Conservation (phyloP, 2,888 invertebrate species). For the Cinara cedri region DNA sequence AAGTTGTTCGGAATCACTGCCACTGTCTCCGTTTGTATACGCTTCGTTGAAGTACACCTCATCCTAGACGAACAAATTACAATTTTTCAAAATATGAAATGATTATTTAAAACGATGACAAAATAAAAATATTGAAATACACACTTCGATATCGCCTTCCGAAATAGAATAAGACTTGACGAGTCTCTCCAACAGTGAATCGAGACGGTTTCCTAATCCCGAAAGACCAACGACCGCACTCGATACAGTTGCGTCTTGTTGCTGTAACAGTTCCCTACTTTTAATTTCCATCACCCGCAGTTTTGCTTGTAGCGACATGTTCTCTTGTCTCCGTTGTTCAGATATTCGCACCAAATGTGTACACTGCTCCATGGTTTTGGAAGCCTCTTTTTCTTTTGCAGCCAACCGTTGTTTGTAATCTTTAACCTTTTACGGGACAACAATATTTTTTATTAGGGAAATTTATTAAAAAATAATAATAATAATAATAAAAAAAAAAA, state of each 20-base stretch:
- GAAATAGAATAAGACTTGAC: conserved; percentile 77
- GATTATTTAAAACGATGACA: not conserved
- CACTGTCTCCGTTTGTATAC: conserved; percentile 71
- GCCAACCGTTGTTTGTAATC: conserved; percentile 41
- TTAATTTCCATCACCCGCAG: conserved; percentile 70
- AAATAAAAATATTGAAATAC: conserved; percentile 34
- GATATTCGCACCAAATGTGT: conserved; percentile 53
- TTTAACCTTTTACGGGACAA: conserved; percentile 10
- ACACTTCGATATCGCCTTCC: conserved; percentile 75
- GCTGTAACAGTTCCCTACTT: conserved; percentile 70
- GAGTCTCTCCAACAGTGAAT: conserved; percentile 75
- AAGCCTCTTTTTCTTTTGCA: conserved; percentile 24
- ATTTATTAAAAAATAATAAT: too few relatives aligned
- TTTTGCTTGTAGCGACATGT: conserved; percentile 71
- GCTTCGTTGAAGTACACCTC: conserved; percentile 81
- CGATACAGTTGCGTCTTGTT: conserved; percentile 74
- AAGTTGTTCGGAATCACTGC: conserved; percentile 63
- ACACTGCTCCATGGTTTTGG: conserved; percentile 43
- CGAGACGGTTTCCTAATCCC: conserved; percentile 73
- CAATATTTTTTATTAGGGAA: too few relatives aligned
- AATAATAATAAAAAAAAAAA: too few relatives aligned
- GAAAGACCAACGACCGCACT: conserved; percentile 72
- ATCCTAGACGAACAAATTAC: conserved; percentile 66
- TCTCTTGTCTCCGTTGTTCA: conserved; percentile 66
- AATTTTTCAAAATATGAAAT: conserved; percentile 17